Conservation (phyloP, 2,113 vertebrate species). For the Mirounga angustirostris region DNA sequence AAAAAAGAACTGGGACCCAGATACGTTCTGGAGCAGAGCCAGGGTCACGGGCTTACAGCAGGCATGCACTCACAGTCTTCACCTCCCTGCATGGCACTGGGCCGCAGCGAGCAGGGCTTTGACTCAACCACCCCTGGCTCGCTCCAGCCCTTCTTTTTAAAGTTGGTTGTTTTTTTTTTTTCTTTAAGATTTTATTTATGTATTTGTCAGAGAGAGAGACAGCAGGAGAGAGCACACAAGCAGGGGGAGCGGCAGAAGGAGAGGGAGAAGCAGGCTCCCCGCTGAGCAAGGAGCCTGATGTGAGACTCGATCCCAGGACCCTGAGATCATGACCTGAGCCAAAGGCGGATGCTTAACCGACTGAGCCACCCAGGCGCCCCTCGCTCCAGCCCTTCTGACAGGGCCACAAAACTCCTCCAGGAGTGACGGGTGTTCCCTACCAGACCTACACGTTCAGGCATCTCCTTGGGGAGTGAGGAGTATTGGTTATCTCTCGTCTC, state of each 20-base stretch:
- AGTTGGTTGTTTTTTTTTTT: too few species aligned
- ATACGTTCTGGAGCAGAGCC: neutral
- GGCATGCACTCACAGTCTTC: neutral
- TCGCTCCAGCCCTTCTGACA: neutral
- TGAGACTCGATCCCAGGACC: too few species aligned
- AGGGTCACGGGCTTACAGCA: neutral
- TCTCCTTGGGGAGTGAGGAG: neutral
- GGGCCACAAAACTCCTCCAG: neutral
- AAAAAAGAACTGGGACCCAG: neutral
- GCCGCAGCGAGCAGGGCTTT: neutral
- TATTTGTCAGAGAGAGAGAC: too few species aligned
- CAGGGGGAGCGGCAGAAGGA: too few species aligned
- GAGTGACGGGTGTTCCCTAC: neutral
- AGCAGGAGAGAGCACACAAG: too few species aligned
- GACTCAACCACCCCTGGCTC: accelerated
- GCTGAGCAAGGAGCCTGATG: too few species aligned
- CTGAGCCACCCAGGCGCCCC: too few species aligned
- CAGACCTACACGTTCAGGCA: neutral
- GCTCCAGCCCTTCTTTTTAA: neutral
- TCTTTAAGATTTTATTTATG: too few species aligned
- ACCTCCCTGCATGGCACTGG: neutral
- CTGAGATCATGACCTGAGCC: too few species aligned
- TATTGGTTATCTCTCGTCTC: neutral
- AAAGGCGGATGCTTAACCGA: too few species aligned
- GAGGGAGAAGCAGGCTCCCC: too few species aligned